Evolutionary conservation across 2,797 vertebrate genomes (phyloP).

Genomic region (Vespertilio murinus): DNA sequence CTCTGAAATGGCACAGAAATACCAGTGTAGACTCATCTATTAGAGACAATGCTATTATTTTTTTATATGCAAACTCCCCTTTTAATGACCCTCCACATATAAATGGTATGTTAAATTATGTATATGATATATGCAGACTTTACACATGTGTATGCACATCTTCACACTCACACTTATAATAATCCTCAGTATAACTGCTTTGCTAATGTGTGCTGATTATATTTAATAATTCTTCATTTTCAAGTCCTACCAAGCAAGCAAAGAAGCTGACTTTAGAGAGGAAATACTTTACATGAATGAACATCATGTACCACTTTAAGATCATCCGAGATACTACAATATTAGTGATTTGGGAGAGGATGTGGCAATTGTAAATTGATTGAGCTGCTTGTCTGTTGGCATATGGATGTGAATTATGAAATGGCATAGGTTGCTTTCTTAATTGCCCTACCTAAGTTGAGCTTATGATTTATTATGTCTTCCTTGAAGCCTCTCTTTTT

Average conservation of each 20-base stretch:
- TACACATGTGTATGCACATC: background rate
- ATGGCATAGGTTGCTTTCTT: background rate
- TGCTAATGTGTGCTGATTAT: background rate
- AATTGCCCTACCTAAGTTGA: background rate
- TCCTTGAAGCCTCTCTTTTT: background rate
- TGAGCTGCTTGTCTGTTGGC: background rate
- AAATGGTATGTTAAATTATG: background rate
- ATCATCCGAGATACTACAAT: background rate
- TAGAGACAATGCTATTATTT: background rate
- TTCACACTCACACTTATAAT: background rate
- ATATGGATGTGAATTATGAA: background rate
- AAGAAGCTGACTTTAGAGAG: background rate
- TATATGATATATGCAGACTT: background rate
- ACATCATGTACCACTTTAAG: background rate
- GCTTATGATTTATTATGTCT: background rate
- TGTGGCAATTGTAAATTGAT: background rate
- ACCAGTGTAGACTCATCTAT: background rate
- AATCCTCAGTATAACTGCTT: background rate
- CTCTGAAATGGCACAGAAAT: conserved; percentile 75
- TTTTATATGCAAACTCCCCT: background rate
- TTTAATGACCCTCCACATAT: background rate
- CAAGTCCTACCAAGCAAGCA: background rate
- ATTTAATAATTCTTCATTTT: background rate
- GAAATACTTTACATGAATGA: background rate
- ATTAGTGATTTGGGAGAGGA: background rate